Base-by-base conservation (phyloP, 2,113 vertebrate genomes). In the Egretta garzetta region DNA sequence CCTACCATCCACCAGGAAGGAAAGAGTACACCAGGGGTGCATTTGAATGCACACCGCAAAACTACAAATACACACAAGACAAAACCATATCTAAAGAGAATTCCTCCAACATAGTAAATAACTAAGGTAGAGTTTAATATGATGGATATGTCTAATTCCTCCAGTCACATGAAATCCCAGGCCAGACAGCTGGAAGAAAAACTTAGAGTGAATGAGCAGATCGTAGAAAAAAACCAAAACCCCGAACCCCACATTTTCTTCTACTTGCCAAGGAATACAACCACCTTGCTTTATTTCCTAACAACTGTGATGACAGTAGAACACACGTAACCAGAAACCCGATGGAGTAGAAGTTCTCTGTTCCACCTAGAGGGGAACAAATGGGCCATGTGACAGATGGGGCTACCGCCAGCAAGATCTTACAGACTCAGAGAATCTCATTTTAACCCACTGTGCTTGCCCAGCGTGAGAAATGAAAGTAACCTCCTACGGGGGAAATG, bases 151-250 rank as follows among this genome's bases (percentile, higher is more conserved):
- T 50, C 35, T n/a, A 49, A 56, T 55, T 81, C 39, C 72, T 72
- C n/a, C 70, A 60, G 39, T 67, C 52, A 37, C 28, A 32, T 14
- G 35, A 64, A 71, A n/a, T 86, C 37, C 32, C 10, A 77, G 45
- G 27, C 23, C 17, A 56, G 56, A 66, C 9, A 71, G 14, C 32
- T 60, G 27, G n/a, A 56, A 67, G 47, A 39, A 89, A 67, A 89
- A 45, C 63, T 85, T 30, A 59, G 19, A 80, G 27, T 49, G 68
- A 58, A 15, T 5, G 7, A 83, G 37, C 2, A 89, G 47, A 73
- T 0, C 49, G 50, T 2, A 21, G 21, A 20, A 23, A 49, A 30
- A 4, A 26, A 50, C 23, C 50, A 7, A 50, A 11, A 3, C 2
- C 7, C 27, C n/a, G 62, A 70, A 33, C 6, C 28, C 43, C 53